Conservation (phyloP, 2,888 invertebrate species). For the Harpalus rufipes region DNA sequence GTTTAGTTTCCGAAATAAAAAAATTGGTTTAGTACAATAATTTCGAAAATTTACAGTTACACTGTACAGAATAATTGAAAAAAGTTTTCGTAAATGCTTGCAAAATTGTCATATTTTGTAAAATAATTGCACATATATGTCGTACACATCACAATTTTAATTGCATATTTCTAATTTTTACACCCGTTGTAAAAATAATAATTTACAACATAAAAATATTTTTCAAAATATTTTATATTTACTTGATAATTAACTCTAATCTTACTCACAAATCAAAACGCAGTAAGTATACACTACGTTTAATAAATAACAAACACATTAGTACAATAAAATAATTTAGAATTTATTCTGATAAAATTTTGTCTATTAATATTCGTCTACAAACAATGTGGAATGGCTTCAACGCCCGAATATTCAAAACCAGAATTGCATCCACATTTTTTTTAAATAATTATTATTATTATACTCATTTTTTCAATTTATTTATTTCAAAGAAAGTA, state of each 20-base stretch:
- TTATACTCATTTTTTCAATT: no score
- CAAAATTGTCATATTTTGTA: slow-evolving; percentile 61
- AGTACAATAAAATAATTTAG: slow-evolving; percentile 3
- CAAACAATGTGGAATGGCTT: no score
- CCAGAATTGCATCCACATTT: no score
- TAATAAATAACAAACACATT: slow-evolving; percentile 9
- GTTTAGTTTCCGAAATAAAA: slow-evolving; percentile 46
- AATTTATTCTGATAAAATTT: slow-evolving; percentile 11
- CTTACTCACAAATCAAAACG: slow-evolving; percentile 17
- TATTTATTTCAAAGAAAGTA: no score
- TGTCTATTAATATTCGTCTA: neutral
- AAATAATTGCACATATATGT: slow-evolving; percentile 66
- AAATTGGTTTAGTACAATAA: slow-evolving; percentile 46
- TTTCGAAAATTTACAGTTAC: slow-evolving; percentile 46
- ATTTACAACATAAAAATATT: slow-evolving; percentile 36
- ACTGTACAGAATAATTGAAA: slow-evolving; percentile 56
- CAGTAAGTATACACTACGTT: neutral
- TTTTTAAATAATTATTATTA: no score
- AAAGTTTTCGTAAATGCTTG: slow-evolving; percentile 63
- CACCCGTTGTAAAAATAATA: slow-evolving; percentile 49
- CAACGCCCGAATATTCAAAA: no score
- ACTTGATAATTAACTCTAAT: slow-evolving; percentile 21
- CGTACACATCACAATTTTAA: slow-evolving; percentile 64
- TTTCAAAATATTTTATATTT: slow-evolving; percentile 30
- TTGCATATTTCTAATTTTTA: slow-evolving; percentile 60